Evolutionary conservation across 2,113 vertebrate species (phyloP), one percentile per base, ranked within the genome.

Genomic region (Hiodon tergisus): DNA sequence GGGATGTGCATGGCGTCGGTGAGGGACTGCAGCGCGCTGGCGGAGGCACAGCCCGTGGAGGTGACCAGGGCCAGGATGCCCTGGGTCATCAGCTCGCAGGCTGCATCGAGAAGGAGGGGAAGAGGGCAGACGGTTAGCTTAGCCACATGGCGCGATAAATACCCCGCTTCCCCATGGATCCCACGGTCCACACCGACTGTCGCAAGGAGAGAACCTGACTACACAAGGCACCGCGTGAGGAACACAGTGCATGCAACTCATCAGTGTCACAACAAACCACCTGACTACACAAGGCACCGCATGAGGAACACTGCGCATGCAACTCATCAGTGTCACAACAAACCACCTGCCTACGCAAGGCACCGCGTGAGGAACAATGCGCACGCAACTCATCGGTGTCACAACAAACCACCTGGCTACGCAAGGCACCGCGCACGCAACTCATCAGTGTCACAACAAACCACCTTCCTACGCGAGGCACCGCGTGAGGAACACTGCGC

Each of bases 1-100:
- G 97, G 97, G 85, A 99, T 99, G 88, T 98, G 97, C 97, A 99
- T 99, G 85, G 97, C 96, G 4, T 99, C 96, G 0, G 96, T 98
- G 83, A 99, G 91, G 0, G 97, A 98, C 89, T 98, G 97, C 83
- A 99, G 90, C 0, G 97, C 96, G 0, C 93, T 96, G 79, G 97
- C 97, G 0, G 97, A 96, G 0, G 97, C 94, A 60, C 97, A 99
- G 72, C 97, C 95, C 0, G 97, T 99, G 0, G 97, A 99, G 0
- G 96, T 97, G 4, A 98, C 96, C 89, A 98, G 84, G 0, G 96
- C 96, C 82, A 98, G 71, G 83, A 98, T 98, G 13, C 96, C 96
- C 89, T 98, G 93, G 61, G 95, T 98, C 97, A 99, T 99, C 89
- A 99, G 89, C 88, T 99, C 96, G 50, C 97, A 98, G 78, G 96